These are phyloP conservation scores for Brachionus plicatilis DNA, from an alignment of 1,140 invertebrate species.

Conservation along the genomic window DNA sequence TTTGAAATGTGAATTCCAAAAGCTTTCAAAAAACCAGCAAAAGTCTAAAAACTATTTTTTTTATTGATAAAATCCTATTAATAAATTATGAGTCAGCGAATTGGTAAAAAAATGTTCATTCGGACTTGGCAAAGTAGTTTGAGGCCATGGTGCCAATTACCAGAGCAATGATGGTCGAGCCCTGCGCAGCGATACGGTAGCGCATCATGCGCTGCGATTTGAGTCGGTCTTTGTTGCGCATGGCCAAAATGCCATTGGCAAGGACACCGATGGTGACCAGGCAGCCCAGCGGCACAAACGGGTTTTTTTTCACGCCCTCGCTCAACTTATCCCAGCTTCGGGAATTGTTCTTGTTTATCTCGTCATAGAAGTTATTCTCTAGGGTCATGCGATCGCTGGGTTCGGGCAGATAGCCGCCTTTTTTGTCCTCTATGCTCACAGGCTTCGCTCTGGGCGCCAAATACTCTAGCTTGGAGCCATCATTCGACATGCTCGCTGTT, in stretches of 20 bases:
- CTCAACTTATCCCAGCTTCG: background rate
- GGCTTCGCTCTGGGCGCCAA: background rate
- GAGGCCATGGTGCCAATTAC: slow-evolving; percentile 27
- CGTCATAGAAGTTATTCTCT: slow-evolving; percentile 33
- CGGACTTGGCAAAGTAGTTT: background rate
- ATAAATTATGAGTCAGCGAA: background rate
- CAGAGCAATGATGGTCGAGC: slow-evolving; percentile 28
- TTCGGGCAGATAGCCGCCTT: background rate
- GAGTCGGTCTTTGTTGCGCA: slow-evolving; percentile 8
- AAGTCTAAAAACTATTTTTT: background rate
- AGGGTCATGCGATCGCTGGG: background rate
- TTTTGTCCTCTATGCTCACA: background rate
- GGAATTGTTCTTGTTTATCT: background rate
- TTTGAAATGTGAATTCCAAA: background rate
- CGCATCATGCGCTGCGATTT: slow-evolving; percentile 40
- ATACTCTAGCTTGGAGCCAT: slow-evolving; percentile 20
- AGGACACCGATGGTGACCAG: slow-evolving; percentile 3
- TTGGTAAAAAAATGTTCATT: background rate
- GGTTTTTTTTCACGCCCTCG: slow-evolving; percentile 1
- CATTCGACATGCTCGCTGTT: background rate
- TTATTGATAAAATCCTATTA: slow-evolving; percentile 10
- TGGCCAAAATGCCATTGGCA: slow-evolving; percentile 17
- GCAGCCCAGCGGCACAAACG: slow-evolving; percentile 20
- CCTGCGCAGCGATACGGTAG: slow-evolving; percentile 37
- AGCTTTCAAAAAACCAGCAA: background rate